Evolutionary conservation across 2,888 invertebrate species (phyloP).

Genomic region (Leucophenga montana): DNA sequence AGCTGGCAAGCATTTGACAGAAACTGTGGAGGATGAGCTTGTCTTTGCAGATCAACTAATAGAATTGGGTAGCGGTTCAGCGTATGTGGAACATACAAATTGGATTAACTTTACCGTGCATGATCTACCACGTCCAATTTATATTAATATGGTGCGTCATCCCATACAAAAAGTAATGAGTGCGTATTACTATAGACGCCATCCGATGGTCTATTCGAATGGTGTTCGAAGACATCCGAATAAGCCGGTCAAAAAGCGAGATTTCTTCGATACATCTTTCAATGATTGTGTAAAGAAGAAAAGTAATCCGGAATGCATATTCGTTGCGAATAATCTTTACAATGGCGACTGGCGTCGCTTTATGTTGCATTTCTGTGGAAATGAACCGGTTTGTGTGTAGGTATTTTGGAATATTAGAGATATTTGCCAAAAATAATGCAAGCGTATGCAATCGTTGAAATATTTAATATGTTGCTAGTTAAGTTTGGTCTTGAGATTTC

Average conservation of each 20-base stretch:
- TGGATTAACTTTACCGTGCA: slow-evolving; percentile 89
- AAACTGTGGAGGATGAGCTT: slow-evolving; percentile 76
- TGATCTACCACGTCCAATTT: slow-evolving; percentile 85
- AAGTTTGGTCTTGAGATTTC: background rate
- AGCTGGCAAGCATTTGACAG: slow-evolving; percentile 76
- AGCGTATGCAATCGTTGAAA: slow-evolving; percentile 22
- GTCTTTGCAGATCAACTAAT: slow-evolving; percentile 79
- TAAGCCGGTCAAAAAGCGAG: slow-evolving; percentile 20
- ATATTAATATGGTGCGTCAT: slow-evolving; percentile 90
- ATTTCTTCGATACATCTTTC: slow-evolving; percentile 56
- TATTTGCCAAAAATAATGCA: background rate
- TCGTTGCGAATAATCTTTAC: slow-evolving; percentile 84
- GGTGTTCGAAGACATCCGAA: slow-evolving; percentile 44
- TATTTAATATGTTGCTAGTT: background rate
- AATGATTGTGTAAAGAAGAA: slow-evolving; percentile 83
- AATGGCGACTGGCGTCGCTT: slow-evolving; percentile 88
- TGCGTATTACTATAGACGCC: slow-evolving; percentile 87
- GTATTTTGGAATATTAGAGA: slow-evolving; percentile 60
- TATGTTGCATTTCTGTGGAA: slow-evolving; percentile 90
- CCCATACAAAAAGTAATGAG: slow-evolving; percentile 91
- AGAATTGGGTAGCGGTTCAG: slow-evolving; percentile 81
- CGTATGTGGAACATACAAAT: slow-evolving; percentile 90
- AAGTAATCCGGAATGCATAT: slow-evolving; percentile 48
- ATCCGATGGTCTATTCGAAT: slow-evolving; percentile 55
- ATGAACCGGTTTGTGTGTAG: slow-evolving; percentile 85